A percentile compares a stretch with the other conserved stretches of the same genome.
These are phyloP conservation scores for Drosophila nikananu DNA, from an alignment of 1,140 invertebrate genomes.

Conservation along the genomic window DNA sequence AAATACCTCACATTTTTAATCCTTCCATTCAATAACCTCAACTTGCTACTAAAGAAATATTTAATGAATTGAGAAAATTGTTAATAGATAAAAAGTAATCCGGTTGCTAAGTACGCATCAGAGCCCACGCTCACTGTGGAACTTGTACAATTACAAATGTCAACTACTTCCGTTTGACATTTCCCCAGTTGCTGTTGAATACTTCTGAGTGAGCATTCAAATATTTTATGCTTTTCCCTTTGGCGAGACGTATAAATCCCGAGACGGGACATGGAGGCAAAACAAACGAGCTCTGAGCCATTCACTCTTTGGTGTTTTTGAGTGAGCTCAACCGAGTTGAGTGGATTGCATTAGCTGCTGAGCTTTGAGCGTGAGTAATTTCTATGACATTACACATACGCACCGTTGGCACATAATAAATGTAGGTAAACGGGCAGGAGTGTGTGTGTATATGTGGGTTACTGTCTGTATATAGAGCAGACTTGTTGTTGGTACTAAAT, in stretches of 20 bases:
- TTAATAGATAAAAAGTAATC: neutral
- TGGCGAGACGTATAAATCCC: neutral
- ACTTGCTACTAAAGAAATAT: neutral
- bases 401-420: slow-evolving; percentile 69
- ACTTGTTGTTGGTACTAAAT: slow-evolving; percentile 69
- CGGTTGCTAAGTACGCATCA: neutral
- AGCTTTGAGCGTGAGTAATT: slow-evolving; percentile 71
- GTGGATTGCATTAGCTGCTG: slow-evolving; percentile 60
- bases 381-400: slow-evolving; percentile 68
- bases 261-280: slow-evolving; percentile 6
- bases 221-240: slow-evolving; percentile 7
- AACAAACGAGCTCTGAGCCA: slow-evolving; percentile 32
- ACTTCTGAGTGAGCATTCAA: slow-evolving; percentile 26
- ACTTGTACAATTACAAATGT: slow-evolving; percentile 19
- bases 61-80: neutral
- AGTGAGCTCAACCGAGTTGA: slow-evolving; percentile 49
- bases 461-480: slow-evolving; percentile 60
- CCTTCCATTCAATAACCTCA: neutral
- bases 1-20: too few species aligned
- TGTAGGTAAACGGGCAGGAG: slow-evolving; percentile 68
- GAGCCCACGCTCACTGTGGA: neutral
- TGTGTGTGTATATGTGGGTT: slow-evolving; percentile 31
- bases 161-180: slow-evolving; percentile 42
- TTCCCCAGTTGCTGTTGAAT: slow-evolving; percentile 21
- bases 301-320: slow-evolving; percentile 5